phyloP scores from a whole-genome alignment of 2,113 vertebrate species.

The Embiotoca jacksoni region DNA sequence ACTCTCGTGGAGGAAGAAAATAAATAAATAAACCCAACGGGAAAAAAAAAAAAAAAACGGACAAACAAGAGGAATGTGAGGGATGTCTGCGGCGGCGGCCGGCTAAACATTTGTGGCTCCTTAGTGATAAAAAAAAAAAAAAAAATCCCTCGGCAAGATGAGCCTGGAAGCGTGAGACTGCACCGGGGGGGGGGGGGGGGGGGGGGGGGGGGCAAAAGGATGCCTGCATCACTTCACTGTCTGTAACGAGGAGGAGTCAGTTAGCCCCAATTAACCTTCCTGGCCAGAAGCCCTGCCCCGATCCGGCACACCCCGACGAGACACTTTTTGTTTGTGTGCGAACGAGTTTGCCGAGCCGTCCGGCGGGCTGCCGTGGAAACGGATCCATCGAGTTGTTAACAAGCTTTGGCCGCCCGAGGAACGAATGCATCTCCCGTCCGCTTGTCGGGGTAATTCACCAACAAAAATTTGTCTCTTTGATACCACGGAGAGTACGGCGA shows the following conservation, averaged over 20 bases:
- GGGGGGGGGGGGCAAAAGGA: conserved; percentile 9
- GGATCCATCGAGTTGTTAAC: conserved; percentile 66
- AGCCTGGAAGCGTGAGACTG: neutral
- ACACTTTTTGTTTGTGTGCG: neutral
- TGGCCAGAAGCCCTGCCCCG: conserved; percentile 7
- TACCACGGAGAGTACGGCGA: conserved; percentile 9
- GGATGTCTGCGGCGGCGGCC: conserved; percentile 37
- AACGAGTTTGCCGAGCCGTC: neutral
- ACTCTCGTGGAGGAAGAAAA: conserved; percentile 39
- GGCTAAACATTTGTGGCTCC: conserved; percentile 14
- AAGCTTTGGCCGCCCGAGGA: conserved; percentile 46
- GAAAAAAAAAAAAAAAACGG: conserved; percentile 30
- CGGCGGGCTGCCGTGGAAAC: neutral
- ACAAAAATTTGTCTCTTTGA: conserved; percentile 29
- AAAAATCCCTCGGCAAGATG: conserved; percentile 20
- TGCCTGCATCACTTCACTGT: conserved; percentile 21
- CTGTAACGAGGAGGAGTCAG: conserved; percentile 21
- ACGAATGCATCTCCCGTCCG: conserved; percentile 36
- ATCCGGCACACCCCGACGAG: conserved; percentile 5
- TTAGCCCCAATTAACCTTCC: conserved; percentile 58
- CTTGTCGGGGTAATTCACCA: conserved; percentile 28
- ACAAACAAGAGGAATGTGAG: conserved; percentile 51
- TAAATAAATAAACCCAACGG: too few species aligned
- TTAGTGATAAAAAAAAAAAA: conserved; percentile 35
- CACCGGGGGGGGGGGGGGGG: too few species aligned